Evolutionary conservation across 2,797 vertebrate species (phyloP).

Genomic region (Muscicapa striata): DNA sequence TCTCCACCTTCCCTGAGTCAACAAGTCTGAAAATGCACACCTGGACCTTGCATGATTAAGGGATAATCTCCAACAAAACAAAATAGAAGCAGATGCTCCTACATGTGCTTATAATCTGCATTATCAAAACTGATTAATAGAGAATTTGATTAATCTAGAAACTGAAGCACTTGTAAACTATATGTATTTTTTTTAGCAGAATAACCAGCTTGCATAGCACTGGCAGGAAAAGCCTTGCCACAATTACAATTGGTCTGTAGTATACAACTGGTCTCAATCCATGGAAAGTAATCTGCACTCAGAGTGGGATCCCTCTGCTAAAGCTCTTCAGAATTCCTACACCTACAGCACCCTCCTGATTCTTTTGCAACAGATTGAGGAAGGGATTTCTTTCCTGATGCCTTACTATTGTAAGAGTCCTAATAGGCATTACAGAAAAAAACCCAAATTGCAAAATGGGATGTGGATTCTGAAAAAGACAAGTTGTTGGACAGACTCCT

Average conservation of each 20-base stretch:
- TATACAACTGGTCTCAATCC: no score
- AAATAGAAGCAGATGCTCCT: slow-evolving; percentile 43
- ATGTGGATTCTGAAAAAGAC: not conserved
- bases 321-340: not conserved
- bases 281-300: not conserved
- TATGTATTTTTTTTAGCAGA: not conserved
- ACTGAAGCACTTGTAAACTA: not conserved
- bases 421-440: not conserved
- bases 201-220: not conserved
- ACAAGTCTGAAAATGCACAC: slow-evolving; percentile 73
- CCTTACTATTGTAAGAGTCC: not conserved
- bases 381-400: not conserved
- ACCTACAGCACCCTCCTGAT: not conserved
- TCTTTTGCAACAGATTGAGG: not conserved
- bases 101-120: slow-evolving; percentile 50
- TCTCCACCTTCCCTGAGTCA: slow-evolving; percentile 77
- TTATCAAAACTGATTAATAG: not conserved
- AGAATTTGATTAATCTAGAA: not conserved
- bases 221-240: not conserved
- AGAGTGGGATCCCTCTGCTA: not conserved
- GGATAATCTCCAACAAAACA: slow-evolving; percentile 59
- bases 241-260: not conserved
- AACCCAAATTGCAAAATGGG: not conserved
- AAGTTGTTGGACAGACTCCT: not conserved
- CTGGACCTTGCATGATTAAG: slow-evolving; percentile 72